phyloP scores from a whole-genome alignment of 1,140 invertebrate genomes.

The Meteorus sp. region DNA sequence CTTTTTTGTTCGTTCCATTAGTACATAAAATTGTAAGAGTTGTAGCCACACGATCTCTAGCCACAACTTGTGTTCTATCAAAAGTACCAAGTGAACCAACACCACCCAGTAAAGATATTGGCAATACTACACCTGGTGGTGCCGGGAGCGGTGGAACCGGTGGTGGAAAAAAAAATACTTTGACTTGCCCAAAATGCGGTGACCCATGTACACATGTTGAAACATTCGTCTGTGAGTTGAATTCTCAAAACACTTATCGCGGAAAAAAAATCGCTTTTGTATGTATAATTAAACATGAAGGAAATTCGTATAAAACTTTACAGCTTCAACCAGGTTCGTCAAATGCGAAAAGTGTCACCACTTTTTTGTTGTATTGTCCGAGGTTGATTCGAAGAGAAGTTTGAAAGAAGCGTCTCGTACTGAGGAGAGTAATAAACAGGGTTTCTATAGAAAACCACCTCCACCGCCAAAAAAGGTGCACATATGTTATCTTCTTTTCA shows the following conservation, averaged over 20 bases:
- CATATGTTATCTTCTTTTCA: no score
- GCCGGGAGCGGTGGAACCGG: conserved; percentile 46
- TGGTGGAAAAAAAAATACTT: conserved; percentile 66
- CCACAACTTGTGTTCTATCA: conserved; percentile 37
- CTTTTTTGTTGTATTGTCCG: conserved; percentile 95
- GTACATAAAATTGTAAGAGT: conserved; percentile 54
- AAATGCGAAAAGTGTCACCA: conserved; percentile 98
- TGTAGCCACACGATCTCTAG: conserved; percentile 44
- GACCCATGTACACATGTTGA: conserved; percentile 95
- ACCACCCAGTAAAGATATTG: conserved; percentile 47
- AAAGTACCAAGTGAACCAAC: conserved; percentile 52
- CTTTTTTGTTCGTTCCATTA: conserved; percentile 29
- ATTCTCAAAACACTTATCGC: conserved; percentile 12
- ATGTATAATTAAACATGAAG: no score
- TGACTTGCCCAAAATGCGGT: conserved; percentile 92
- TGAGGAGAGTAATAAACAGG: conserved; percentile 60
- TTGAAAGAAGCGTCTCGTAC: conserved; percentile 75
- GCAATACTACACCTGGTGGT: conserved; percentile 29
- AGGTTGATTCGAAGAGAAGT: conserved; percentile 84
- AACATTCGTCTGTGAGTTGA: conserved; percentile 87
- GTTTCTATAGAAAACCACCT: conserved; percentile 77
- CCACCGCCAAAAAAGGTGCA: conserved; percentile 93
- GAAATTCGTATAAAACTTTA: no score
- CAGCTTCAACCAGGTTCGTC: conserved; percentile 88
- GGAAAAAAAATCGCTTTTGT: no score